phyloP scores from a whole-genome alignment of 92 coral and sea anemone species.

The Phenganax subtilis region DNA sequence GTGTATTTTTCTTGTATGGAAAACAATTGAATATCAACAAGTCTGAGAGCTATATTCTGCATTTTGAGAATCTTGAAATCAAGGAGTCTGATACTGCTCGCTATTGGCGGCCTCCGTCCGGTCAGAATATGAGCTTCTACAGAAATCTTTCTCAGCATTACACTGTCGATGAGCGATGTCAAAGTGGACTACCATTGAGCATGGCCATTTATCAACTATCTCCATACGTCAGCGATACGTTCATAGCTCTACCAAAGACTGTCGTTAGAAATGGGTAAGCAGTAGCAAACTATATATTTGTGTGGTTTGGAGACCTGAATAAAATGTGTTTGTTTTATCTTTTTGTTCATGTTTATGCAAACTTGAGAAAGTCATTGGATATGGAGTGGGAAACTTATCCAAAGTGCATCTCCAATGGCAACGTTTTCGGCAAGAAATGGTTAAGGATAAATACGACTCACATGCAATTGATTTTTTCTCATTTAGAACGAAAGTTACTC shows the following conservation, averaged over 20 bases:
- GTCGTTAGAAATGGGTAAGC: neutral
- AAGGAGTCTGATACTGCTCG: too few relatives aligned
- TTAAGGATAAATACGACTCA: too few relatives aligned
- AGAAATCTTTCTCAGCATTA: slow-evolving; percentile 49
- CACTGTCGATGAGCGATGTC: slow-evolving; percentile 76
- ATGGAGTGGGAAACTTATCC: too few relatives aligned
- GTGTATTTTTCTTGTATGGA: neutral
- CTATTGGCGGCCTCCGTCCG: neutral
- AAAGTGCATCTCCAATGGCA: too few relatives aligned
- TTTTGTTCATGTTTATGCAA: too few relatives aligned
- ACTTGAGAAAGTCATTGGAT: too few relatives aligned
- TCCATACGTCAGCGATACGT: neutral
- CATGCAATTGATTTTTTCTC: too few relatives aligned
- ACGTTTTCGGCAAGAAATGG: too few relatives aligned
- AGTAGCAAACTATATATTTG: too few relatives aligned
- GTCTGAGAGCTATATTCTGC: neutral
- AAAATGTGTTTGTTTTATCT: too few relatives aligned
- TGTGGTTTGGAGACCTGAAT: too few relatives aligned
- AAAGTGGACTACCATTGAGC: slow-evolving; percentile 56
- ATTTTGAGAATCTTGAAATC: neutral
- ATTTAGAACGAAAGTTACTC: too few relatives aligned
- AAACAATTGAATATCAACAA: neutral
- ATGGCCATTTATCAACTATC: neutral
- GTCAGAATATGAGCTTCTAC: neutral
- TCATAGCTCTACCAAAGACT: neutral